Base-by-base conservation (phyloP, 2,113 vertebrate species). In the Echinops telfairi region DNA sequence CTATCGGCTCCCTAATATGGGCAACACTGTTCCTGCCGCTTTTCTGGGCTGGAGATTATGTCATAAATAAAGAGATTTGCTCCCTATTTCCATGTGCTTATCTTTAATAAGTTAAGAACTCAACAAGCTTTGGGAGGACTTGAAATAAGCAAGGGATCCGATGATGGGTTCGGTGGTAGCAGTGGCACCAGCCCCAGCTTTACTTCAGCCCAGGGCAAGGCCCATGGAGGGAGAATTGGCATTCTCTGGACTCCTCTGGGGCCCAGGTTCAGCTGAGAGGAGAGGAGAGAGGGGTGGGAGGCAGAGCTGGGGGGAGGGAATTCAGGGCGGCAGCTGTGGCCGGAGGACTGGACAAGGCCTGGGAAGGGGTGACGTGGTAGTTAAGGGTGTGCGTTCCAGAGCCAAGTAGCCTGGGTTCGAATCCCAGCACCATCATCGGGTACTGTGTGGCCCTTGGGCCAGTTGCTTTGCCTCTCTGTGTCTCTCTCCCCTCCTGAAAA, bases 21-120 rank as follows among this genome's bases (percentile, higher is more conserved):
- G 95, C 94, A 95, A 96, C 96, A 94, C 93, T 84, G 73, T 97
- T 97, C 96, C 95, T 94, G 94, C 90, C 77, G 82, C 71, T 97
- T 97, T 97, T 95, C 94, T 89, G 94, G 96, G 95, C 95, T 94
- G 86, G 95, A 97, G 97, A 97, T 97, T 97, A 97, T 97, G 97
- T 96, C 96, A 97, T 97, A 97, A 97, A 97, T 97, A 97, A 97
- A 97, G 96, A 97, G 95, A 96, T 97, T 97, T 97, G 94, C 94
- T 97, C 96, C 96, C 97, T 95, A 95, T 97, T 96, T 97, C 96
- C 96, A 95, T 95, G 94, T 96, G 97, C 97, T 96, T 97, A 97
- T 97, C 95, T 97, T 96, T 97, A 97, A 97, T 97, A 96, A 96
- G 97, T 97, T 97, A 96, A 97, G 97, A 96, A 96, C 96, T 95